phyloP scores from a whole-genome alignment of 2,888 invertebrate genomes.

The Homarus gammarus region DNA sequence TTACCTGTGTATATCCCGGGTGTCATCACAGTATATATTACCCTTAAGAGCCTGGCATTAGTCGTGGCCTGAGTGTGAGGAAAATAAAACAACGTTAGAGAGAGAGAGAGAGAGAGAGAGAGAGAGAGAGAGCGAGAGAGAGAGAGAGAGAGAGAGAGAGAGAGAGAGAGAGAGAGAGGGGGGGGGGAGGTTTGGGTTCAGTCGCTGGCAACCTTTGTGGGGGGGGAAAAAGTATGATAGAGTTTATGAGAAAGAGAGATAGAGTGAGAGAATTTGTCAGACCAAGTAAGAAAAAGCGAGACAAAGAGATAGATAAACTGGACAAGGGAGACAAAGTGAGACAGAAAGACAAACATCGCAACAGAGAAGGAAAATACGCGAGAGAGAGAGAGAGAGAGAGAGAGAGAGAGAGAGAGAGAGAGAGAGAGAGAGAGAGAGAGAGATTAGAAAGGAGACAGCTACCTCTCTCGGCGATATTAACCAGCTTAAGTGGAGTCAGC shows the following conservation, averaged over 20 bases:
- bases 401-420: conserved; percentile 5
- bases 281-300: background rate
- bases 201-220: no score
- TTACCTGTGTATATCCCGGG: no score
- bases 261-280: background rate
- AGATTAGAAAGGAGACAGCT: background rate
- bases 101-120: no score
- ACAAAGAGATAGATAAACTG: background rate
- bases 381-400: background rate
- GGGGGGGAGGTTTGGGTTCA: background rate
- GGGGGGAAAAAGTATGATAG: background rate
- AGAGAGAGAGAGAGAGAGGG: background rate
- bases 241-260: background rate
- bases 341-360: background rate
- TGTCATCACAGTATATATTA: no score
- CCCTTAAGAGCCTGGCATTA: no score
- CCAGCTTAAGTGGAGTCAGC: no score
- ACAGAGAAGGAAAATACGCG: background rate
- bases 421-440: background rate
- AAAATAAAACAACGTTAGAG: no score
- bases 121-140: no score
- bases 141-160: background rate
- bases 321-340: background rate
- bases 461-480: no score
- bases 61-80: no score